Conservation (phyloP, 2,113 vertebrate genomes). For the Rhipidura dahli region DNA sequence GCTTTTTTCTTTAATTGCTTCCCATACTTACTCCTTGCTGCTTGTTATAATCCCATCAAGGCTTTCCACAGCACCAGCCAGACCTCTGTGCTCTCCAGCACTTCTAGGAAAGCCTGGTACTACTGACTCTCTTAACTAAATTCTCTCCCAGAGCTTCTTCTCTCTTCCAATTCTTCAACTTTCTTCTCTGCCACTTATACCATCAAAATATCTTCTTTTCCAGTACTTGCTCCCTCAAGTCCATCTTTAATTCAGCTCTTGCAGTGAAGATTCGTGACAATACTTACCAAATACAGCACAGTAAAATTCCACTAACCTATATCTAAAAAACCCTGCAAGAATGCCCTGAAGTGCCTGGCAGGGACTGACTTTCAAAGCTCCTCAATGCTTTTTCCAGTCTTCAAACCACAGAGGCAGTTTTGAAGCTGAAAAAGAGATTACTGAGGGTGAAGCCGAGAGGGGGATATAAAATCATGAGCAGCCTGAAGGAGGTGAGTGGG, state of each 20-base stretch:
- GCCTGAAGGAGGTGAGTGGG: neutral
- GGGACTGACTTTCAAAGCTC: neutral
- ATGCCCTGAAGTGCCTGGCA: neutral
- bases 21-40: neutral
- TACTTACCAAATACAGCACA: neutral
- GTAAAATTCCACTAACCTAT: neutral
- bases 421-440: neutral
- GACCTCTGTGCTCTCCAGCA: neutral
- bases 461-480: neutral
- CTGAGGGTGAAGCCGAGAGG: neutral
- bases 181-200: neutral
- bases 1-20: neutral
- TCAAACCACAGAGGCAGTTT: neutral
- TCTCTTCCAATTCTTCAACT: neutral
- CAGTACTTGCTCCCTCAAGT: neutral
- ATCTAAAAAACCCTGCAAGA: neutral
- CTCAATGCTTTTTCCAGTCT: neutral
- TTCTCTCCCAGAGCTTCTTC: neutral
- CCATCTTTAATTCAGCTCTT: neutral
- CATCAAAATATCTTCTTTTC: neutral
- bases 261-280: neutral
- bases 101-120: neutral
- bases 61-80: neutral
- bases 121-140: neutral
- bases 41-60: neutral